Percentiles rank a stretch among this genome's conserved stretches.
phyloP scores from a whole-genome alignment of 2,888 invertebrate genomes.

The Sinohyriopsis cumingii region DNA sequence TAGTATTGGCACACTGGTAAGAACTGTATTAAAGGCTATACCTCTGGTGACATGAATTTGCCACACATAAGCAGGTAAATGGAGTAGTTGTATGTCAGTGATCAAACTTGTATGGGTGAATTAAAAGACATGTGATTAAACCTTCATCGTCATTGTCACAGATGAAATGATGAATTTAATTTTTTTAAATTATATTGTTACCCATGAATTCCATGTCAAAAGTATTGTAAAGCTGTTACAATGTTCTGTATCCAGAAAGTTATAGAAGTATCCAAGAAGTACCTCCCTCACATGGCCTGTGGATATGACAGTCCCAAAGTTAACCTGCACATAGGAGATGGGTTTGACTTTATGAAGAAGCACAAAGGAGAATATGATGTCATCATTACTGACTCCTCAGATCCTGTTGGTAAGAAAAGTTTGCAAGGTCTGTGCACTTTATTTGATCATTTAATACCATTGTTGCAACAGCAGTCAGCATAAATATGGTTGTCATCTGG shows the following conservation, averaged over 20 bases:
- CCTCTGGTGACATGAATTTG: too few relatives aligned
- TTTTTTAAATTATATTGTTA: too few relatives aligned
- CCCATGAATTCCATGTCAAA: too few relatives aligned
- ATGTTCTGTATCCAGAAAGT: constrained; percentile 77
- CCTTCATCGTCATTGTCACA: too few relatives aligned
- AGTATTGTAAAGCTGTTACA: too few relatives aligned
- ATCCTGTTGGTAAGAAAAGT: constrained; percentile 84
- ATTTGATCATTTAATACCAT: not conserved
- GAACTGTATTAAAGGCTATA: too few relatives aligned
- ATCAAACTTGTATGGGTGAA: too few relatives aligned
- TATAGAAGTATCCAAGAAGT: constrained; percentile 89
- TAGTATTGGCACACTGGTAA: too few relatives aligned
- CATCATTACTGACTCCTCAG: constrained; percentile 98
- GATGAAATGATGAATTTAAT: too few relatives aligned
- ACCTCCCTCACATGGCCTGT: constrained; percentile 90
- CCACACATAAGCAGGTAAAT: too few relatives aligned
- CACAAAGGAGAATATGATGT: constrained; percentile 91
- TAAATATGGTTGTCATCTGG: not conserved
- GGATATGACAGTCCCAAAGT: constrained; percentile 90
- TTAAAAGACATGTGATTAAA: too few relatives aligned
- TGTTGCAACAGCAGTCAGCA: not conserved
- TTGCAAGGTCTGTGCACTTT: constrained; percentile 2
- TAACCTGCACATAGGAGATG: constrained; percentile 89
- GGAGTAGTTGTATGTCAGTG: too few relatives aligned
- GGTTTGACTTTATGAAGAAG: constrained; percentile 93